A percentile compares a stretch with the other conserved stretches of the same genome.
These are phyloP conservation scores for Polymixis lichenea DNA, from an alignment of 2,888 invertebrate genomes.

Conservation along the genomic window DNA sequence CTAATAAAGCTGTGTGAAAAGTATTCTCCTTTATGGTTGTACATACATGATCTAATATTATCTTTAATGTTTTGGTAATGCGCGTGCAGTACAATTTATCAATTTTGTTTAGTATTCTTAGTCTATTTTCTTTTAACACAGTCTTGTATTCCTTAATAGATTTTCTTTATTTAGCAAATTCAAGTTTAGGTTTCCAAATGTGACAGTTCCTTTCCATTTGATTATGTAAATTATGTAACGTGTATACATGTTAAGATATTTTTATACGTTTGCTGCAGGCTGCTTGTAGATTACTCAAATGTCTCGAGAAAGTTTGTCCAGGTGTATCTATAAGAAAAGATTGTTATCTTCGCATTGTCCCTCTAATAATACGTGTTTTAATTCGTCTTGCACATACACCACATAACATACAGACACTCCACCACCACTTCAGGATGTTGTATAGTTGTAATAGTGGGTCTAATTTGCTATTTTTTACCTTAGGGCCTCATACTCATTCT, in stretches of 20 bases:
- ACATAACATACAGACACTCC: conserved; percentile 17
- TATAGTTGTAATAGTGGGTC: conserved; percentile 6
- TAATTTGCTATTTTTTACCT: neutral
- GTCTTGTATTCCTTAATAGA: neutral
- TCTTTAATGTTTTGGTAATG: no score
- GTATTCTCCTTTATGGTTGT: no score
- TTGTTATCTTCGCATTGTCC: neutral
- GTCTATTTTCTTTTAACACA: no score
- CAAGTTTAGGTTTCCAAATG: neutral
- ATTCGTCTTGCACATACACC: neutral
- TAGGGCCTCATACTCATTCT: neutral
- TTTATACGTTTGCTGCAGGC: neutral
- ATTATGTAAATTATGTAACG: no score
- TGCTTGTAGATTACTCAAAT: conserved; percentile 5
- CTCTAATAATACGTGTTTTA: neutral
- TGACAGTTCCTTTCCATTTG: neutral
- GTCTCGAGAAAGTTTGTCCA: conserved; percentile 6
- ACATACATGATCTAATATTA: no score
- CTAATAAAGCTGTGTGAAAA: no score
- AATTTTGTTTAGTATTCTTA: no score
- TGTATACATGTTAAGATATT: neutral
- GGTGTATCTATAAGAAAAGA: conserved; percentile 10
- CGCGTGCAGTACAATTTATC: no score
- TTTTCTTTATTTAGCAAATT: conserved; percentile 6
- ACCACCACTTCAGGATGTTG: neutral